Conservation (phyloP, 2,888 invertebrate species). For the Argynnis bischoffii region DNA sequence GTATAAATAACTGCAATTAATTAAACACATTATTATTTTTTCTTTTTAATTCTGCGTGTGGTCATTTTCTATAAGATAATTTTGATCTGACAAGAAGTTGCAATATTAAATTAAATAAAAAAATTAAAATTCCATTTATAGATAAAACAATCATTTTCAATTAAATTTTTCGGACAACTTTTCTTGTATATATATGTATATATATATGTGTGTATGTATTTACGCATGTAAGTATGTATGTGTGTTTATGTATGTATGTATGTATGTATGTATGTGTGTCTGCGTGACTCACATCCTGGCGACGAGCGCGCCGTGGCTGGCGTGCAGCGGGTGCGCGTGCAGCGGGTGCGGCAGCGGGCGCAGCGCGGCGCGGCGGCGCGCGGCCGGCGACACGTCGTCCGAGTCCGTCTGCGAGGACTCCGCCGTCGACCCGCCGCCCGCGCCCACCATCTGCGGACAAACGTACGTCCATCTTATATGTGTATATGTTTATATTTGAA, state of each 20-base stretch:
- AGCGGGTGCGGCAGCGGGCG: slow-evolving; percentile 48
- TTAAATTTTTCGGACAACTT: too few species aligned
- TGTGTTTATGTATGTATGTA: slow-evolving; percentile 38
- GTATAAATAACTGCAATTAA: too few species aligned
- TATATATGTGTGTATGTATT: slow-evolving; percentile 17
- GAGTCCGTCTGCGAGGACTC: slow-evolving; percentile 96
- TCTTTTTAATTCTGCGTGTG: too few species aligned
- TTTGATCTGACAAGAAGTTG: too few species aligned
- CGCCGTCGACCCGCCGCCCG: slow-evolving; percentile 84
- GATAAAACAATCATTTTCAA: too few species aligned
- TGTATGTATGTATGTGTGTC: neutral
- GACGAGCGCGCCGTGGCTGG: slow-evolving; percentile 35
- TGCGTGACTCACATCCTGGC: neutral
- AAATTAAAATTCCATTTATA: too few species aligned
- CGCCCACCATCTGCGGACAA: slow-evolving; percentile 33
- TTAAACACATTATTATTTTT: too few species aligned
- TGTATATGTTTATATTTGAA: neutral
- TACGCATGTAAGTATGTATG: slow-evolving; percentile 33
- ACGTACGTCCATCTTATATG: too few species aligned
- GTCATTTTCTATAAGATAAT: too few species aligned
- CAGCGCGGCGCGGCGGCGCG: slow-evolving; percentile 86
- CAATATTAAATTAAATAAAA: too few species aligned
- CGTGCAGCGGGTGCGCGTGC: slow-evolving; percentile 40
- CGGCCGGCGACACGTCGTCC: slow-evolving; percentile 95
- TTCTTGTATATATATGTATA: too few species aligned